Conservation (phyloP, 2,113 vertebrate species). For the Delphinus delphis region DNA sequence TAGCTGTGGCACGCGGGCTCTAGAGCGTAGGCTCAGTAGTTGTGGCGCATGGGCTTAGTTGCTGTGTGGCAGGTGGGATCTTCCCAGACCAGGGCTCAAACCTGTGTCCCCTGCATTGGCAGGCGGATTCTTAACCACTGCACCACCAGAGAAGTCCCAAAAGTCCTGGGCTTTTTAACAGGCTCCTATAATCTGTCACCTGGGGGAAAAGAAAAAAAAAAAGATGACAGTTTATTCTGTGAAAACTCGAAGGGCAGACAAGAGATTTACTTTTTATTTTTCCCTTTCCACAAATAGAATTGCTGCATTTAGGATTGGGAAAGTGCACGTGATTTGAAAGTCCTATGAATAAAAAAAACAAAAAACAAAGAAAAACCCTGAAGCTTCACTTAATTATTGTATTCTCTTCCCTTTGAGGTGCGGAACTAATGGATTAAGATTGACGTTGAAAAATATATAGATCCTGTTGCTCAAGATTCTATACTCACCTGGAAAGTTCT, state of each 20-base stretch:
- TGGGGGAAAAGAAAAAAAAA: background rate
- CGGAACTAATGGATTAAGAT: constrained; percentile 20
- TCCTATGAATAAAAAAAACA: constrained; percentile 9
- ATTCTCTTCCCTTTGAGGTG: background rate
- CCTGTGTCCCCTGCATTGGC: no score
- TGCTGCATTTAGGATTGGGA: background rate
- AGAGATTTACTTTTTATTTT: constrained; percentile 60
- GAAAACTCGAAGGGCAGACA: constrained; percentile 57
- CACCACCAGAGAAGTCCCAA: background rate
- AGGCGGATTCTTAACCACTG: no score
- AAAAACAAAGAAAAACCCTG: background rate
- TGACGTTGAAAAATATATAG: background rate
- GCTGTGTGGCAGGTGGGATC: no score
- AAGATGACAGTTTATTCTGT: background rate
- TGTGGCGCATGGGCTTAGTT: no score
- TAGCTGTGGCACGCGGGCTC: no score
- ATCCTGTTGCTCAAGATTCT: background rate
- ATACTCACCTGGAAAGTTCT: background rate
- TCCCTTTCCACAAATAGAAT: constrained; percentile 53
- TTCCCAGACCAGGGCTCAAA: no score
- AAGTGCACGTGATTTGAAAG: constrained; percentile 23
- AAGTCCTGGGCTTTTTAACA: constrained; percentile 60
- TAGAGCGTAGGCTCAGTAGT: no score
- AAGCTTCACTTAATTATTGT: constrained; percentile 32
- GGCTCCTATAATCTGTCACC: constrained; percentile 56